Conservation (phyloP, 1,140 invertebrate genomes). For the Drosophila asahinai region DNA sequence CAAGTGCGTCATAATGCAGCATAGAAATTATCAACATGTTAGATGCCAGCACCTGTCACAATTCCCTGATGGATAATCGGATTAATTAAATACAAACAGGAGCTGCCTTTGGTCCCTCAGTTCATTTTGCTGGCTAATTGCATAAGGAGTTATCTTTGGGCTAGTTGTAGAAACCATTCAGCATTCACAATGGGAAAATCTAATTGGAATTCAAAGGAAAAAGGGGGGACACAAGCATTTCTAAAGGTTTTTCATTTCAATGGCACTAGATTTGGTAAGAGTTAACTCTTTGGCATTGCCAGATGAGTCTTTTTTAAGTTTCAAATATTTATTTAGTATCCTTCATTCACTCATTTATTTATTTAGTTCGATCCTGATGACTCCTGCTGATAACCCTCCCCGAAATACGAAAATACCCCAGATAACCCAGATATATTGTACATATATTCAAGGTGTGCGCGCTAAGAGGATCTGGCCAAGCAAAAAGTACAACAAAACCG, state of each 20-base stretch:
- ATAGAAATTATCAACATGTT: constrained; percentile 5
- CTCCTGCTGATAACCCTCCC: neutral
- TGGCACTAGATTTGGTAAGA: no score
- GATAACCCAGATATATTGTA: constrained; percentile 4
- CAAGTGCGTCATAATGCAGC: neutral
- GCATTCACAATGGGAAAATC: no score
- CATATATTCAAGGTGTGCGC: constrained; percentile 9
- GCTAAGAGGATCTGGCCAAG: constrained; percentile 7
- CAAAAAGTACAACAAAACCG: constrained; percentile 16
- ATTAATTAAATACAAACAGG: neutral
- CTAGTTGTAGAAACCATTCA: neutral
- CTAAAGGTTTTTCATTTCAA: no score
- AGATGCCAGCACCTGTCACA: neutral
- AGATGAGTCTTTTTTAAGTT: no score
- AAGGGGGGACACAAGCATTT: no score
- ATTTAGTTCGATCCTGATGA: constrained; percentile 2
- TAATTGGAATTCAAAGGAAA: no score
- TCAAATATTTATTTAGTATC: no score
- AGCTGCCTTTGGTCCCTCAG: no score
- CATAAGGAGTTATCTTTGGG: no score
- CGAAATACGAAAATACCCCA: neutral
- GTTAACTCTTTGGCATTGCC: no score
- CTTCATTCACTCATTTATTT: neutral
- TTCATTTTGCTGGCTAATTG: no score
- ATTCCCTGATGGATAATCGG: neutral